Percentiles rank a stretch among this genome's conserved stretches.
Conservation (phyloP, 2,113 vertebrate genomes). For the Pelecanoides urinatrix region DNA sequence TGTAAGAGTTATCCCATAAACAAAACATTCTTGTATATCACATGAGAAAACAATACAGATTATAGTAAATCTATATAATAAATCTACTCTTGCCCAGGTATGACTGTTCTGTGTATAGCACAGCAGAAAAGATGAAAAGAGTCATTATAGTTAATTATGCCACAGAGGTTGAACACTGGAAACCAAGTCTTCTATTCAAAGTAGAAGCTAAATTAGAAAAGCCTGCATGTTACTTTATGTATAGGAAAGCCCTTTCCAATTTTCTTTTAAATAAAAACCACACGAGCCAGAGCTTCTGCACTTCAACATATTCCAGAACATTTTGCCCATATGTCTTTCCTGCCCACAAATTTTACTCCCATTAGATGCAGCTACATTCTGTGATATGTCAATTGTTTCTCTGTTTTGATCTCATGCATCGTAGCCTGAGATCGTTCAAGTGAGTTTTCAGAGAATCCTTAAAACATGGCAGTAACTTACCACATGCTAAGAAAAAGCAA, state of each 20-base stretch:
- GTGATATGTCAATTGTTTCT: background rate
- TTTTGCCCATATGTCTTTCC: background rate
- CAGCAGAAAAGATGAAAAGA: background rate
- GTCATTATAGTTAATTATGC: background rate
- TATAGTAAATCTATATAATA: background rate
- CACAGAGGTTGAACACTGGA: background rate
- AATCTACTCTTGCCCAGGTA: background rate
- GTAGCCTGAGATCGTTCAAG: background rate
- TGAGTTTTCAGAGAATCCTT: background rate
- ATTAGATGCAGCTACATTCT: background rate
- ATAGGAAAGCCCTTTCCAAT: background rate
- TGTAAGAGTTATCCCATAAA: background rate
- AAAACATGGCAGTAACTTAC: background rate
- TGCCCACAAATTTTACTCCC: background rate
- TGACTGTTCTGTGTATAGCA: background rate
- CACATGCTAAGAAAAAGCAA: background rate
- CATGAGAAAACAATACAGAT: background rate
- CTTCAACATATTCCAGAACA: background rate
- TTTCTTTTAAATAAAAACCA: background rate
- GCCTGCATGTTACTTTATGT: background rate
- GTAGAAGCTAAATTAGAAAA: constrained; percentile 1
- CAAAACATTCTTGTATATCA: background rate
- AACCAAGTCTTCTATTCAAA: background rate
- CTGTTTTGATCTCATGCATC: background rate
- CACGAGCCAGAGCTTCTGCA: background rate